Base-by-base conservation (phyloP, 2,888 invertebrate species). In the Teleiodes luculella region DNA sequence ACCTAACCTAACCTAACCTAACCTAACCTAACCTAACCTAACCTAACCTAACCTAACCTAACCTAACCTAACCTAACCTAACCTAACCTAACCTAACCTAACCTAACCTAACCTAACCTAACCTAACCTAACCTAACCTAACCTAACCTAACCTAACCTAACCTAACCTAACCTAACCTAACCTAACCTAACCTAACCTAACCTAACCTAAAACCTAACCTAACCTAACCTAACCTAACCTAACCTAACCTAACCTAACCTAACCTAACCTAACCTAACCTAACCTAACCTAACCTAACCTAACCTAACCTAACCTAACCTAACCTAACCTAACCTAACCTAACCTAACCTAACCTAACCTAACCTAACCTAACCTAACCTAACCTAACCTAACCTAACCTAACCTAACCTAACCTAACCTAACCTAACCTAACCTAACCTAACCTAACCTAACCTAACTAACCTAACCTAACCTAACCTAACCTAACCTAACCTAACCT, bases 1-100 rank as follows among this genome's bases (percentile, higher is more conserved):
- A 58, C 58, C 57, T 57, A 60, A 60, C 58, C 58, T 59, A 61
- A 61, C 58, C 56, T 56, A 61, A 59, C 58, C 61, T 61, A 61
- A 61, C 57, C 53, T 56, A 57, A 57, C 57, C 57, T 54, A 59
- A 61, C 58, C 52, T 55, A 57, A 57, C 56, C 56, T 58, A 56
- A 56, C 41, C 41, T 41, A 41, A 43, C 24, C 43, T 43, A 43
- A 43, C 43, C 43, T 43, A 43, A 43, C 43, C 56, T 52, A 56
- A 56, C 56, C 53, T 56, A 56, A 56, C 53, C 56, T 56, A 56
- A 56, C 58, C 56, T 58, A 58, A 58, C 58, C 58, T 56, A 58
- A 56, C 58, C 56, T 56, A 56, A 52, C 53, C 53, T 56, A 56
- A 54, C 53, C 53, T 53, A 56, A 56, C 52, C 53, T 51, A 53